phyloP scores from a whole-genome alignment of 1,140 invertebrate genomes.

The Dendrolimus punctatus region DNA sequence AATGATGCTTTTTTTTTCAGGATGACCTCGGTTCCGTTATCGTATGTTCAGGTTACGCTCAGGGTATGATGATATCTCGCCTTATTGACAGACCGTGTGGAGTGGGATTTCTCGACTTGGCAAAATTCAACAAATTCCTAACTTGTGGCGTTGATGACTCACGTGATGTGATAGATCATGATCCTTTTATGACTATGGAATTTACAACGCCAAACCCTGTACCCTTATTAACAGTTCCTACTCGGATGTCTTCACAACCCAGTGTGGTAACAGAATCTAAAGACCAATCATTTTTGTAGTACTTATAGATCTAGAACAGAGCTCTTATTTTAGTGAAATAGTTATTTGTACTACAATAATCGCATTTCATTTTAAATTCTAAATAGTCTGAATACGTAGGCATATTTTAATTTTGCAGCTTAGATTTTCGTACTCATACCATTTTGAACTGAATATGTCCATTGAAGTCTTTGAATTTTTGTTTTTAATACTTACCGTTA shows the following conservation, averaged over 20 bases:
- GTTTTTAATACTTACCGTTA: too few relatives aligned
- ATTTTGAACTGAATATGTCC: too few relatives aligned
- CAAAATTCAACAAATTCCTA: conserved; percentile 40
- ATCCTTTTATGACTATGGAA: conserved; percentile 29
- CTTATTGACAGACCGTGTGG: conserved; percentile 52
- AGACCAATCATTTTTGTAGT: too few relatives aligned
- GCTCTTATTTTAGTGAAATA: too few relatives aligned
- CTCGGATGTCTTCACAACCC: conserved; percentile 2
- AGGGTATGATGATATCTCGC: conserved; percentile 52
- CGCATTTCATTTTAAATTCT: too few relatives aligned
- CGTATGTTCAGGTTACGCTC: conserved; percentile 39
- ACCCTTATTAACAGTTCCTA: conserved; percentile 14
- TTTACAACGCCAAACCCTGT: conserved; percentile 14
- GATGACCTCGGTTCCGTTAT: conserved; percentile 47
- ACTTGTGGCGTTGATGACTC: conserved; percentile 53
- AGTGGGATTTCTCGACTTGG: conserved; percentile 42
- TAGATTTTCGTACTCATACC: too few relatives aligned
- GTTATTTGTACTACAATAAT: too few relatives aligned
- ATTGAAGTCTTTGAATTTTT: too few relatives aligned
- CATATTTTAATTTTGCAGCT: too few relatives aligned
- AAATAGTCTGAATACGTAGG: too few relatives aligned
- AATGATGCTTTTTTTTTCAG: conserved; percentile 21
- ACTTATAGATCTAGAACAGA: too few relatives aligned
- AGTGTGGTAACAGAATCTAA: too few relatives aligned
- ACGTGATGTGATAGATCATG: conserved; percentile 43